Percentiles rank a stretch among this genome's conserved stretches.
These are phyloP conservation scores for Osmerus eperlanus DNA, from an alignment of 2,113 vertebrate species.

Conservation along the genomic window DNA sequence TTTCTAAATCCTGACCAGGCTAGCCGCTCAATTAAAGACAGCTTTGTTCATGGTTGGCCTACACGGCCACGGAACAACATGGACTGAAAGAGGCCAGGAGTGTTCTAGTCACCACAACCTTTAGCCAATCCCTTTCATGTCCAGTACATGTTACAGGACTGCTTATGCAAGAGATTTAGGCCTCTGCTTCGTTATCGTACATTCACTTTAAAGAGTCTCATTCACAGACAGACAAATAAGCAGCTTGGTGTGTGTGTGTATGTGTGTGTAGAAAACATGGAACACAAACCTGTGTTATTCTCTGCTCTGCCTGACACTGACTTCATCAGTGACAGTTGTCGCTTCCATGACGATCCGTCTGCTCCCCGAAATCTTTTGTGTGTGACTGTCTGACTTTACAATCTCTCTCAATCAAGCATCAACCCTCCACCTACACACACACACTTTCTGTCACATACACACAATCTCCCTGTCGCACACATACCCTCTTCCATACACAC, in stretches of 20 bases:
- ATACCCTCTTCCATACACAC: neutral
- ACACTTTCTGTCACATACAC: neutral
- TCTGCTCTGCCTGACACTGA: neutral
- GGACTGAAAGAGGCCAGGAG: neutral
- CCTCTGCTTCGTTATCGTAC: neutral
- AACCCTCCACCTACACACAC: neutral
- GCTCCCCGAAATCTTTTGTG: neutral
- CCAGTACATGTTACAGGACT: no score
- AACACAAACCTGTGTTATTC: neutral
- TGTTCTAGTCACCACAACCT: neutral
- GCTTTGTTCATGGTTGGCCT: neutral
- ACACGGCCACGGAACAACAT: neutral
- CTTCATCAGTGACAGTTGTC: neutral
- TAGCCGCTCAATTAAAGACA: neutral
- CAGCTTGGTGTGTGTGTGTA: no score
- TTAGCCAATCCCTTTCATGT: neutral
- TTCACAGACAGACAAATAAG: no score
- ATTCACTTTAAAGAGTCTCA: no score
- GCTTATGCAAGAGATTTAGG: no score
- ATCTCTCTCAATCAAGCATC: no score
- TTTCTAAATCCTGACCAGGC: neutral
- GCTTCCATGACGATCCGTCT: neutral
- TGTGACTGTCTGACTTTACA: no score
- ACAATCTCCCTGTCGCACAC: neutral
- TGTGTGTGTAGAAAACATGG: neutral